Evolutionary conservation across 92 coral and sea anemone genomes (phyloP), one percentile per base, ranked within the genome.

Genomic region (Umimayanthus kanabou): DNA sequence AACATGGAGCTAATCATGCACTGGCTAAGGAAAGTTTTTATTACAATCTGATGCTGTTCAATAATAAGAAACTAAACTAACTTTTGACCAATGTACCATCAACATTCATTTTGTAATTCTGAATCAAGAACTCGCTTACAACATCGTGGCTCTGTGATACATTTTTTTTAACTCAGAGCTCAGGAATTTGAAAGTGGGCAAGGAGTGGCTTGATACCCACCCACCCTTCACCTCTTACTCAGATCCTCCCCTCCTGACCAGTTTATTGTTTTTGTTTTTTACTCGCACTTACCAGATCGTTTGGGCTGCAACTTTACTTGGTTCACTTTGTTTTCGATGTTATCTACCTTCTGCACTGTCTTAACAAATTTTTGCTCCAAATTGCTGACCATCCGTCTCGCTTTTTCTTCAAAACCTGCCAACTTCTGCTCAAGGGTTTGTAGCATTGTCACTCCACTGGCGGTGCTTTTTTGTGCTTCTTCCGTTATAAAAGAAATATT

Each of bases 361-460:
- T 3, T 65, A 2, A 2, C 53, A 6, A 64, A 4, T 40, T 67
- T 81, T 42, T 64, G 73, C n/a, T 81, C 76, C 30, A 81, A 61
- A 39, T 10, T 55, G 22, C 33, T 42, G 7, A 28, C 58, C 49
- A 43, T 39, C 11, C 40, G 28, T 9, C 55, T 66, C 55, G 13
- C 58, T 39, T 61, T 40, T 81, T 81, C 85, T 42, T 81, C 73
- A 39, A 81, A 81, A 81, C 28, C 15, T 61, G 85, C 85, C 20
- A 81, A n/a, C 47, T 81, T 81, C 74, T 29, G 53, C 25, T 81
- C 85, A 10, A 81, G 33, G 6, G 75, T 81, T 69, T 81, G 74
- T 8, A 81, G 53, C 73, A 81, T 65, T 65, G 25, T 16, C 3
- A 23, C 53, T 23, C 73, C 74, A 20, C 43, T 14, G 37, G 75